phyloP scores from a whole-genome alignment of 1,140 invertebrate genomes.

The Ruditapes philippinarum region DNA sequence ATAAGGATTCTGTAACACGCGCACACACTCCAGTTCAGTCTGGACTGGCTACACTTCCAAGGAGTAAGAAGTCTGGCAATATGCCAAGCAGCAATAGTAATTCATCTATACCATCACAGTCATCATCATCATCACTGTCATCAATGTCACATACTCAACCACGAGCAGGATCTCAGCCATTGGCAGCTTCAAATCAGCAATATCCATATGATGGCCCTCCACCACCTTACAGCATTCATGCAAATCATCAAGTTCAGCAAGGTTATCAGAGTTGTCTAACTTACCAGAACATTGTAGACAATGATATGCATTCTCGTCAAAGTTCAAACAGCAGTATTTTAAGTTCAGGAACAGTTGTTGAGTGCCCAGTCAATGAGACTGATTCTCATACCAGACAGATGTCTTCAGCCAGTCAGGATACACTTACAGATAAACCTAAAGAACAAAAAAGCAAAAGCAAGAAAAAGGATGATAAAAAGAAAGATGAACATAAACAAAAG shows the following conservation, averaged over 20 bases:
- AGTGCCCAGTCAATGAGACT: constrained; percentile 25
- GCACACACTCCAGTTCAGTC: constrained; percentile 81
- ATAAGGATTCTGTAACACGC: constrained; percentile 69
- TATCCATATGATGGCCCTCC: constrained; percentile 39
- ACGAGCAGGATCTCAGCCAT: constrained; percentile 41
- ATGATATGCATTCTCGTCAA: constrained; percentile 55
- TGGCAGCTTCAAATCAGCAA: constrained; percentile 1
- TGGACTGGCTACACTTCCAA: constrained; percentile 82
- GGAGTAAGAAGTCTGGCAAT: constrained; percentile 76
- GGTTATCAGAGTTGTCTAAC: constrained; percentile 62
- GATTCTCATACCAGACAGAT: constrained; percentile 48
- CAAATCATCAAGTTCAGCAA: not conserved
- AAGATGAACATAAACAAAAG: constrained; percentile 49
- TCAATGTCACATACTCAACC: constrained; percentile 38
- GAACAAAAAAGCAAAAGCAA: constrained; percentile 63
- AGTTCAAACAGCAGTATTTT: constrained; percentile 65
- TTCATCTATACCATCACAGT: not conserved
- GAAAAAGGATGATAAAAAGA: constrained; percentile 70
- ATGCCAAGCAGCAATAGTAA: not conserved
- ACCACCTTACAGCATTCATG: constrained; percentile 26
- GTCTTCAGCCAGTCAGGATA: constrained; percentile 55
- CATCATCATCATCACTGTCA: constrained; percentile 9
- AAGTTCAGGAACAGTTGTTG: constrained; percentile 54
- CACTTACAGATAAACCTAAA: constrained; percentile 66
- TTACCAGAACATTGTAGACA: constrained; percentile 60